phyloP scores from a whole-genome alignment of 2,888 invertebrate genomes.

The Scrobipalpa costella region DNA sequence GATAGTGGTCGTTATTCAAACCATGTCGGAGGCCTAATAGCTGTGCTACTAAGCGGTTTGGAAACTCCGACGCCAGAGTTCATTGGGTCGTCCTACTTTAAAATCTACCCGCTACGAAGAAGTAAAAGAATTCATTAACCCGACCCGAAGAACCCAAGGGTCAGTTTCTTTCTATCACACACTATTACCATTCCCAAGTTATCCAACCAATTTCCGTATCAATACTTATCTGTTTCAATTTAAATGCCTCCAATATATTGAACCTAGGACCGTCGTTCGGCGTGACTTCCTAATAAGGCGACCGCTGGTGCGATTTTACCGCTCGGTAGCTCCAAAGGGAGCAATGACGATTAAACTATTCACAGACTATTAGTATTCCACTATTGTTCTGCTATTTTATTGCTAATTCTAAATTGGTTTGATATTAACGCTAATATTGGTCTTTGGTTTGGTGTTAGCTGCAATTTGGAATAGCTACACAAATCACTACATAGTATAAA shows the following conservation, averaged over 20 bases:
- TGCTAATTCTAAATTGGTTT: background rate
- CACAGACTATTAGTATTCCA: background rate
- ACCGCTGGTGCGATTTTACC: background rate
- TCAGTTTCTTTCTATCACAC: no score
- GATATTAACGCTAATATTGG: background rate
- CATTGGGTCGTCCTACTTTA: no score
- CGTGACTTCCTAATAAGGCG: conserved; percentile 8
- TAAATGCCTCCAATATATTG: background rate
- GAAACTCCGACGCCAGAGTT: no score
- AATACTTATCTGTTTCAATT: conserved; percentile 3
- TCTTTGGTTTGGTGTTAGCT: background rate
- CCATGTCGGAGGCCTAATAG: no score
- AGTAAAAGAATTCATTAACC: no score
- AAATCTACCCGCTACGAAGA: no score
- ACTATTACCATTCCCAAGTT: background rate
- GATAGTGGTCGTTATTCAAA: no score
- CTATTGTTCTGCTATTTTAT: background rate
- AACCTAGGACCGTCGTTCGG: background rate
- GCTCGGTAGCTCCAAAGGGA: background rate
- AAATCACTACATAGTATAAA: no score
- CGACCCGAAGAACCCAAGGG: no score
- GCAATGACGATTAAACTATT: background rate
- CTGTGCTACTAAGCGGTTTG: no score
- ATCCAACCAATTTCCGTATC: background rate
- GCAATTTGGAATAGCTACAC: no score